A percentile compares a stretch with the other conserved stretches of the same genome.
These are phyloP conservation scores for Tapera naevia DNA, from an alignment of 2,797 vertebrate genomes.

Conservation along the genomic window DNA sequence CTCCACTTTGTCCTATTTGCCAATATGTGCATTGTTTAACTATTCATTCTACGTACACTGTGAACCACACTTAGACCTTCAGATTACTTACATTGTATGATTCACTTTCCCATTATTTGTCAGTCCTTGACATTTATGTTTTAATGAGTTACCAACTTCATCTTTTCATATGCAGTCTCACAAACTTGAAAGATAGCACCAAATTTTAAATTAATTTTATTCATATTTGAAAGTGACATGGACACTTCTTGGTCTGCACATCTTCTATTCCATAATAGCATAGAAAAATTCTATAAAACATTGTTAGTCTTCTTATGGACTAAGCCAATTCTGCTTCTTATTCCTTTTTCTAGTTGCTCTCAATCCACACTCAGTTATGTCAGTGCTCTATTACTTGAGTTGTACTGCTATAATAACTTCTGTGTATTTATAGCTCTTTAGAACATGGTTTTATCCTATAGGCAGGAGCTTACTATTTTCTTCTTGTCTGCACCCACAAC, in stretches of 20 bases:
- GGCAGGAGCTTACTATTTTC: background rate
- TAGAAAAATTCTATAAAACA: background rate
- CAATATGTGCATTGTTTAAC: accelerated
- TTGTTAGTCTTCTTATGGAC: background rate
- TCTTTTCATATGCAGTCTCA: background rate
- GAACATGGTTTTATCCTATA: background rate
- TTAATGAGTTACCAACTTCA: background rate
- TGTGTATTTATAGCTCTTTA: background rate
- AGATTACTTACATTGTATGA: background rate
- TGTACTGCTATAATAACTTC: background rate
- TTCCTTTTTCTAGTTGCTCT: background rate
- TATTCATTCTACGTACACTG: background rate
- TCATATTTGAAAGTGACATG: background rate
- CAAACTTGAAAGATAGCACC: background rate
- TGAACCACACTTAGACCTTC: background rate
- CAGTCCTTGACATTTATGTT: background rate
- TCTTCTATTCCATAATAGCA: background rate
- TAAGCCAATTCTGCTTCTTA: background rate
- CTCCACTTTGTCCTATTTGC: background rate
- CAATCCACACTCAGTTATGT: background rate
- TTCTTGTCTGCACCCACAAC: background rate
- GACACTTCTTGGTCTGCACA: background rate
- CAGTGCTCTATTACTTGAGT: background rate
- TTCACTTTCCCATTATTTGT: background rate
- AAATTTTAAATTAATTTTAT: background rate